Evolutionary conservation across 1,140 invertebrate species (phyloP), one percentile per base, ranked within the genome.

Genomic region (Chymomyza costata): DNA sequence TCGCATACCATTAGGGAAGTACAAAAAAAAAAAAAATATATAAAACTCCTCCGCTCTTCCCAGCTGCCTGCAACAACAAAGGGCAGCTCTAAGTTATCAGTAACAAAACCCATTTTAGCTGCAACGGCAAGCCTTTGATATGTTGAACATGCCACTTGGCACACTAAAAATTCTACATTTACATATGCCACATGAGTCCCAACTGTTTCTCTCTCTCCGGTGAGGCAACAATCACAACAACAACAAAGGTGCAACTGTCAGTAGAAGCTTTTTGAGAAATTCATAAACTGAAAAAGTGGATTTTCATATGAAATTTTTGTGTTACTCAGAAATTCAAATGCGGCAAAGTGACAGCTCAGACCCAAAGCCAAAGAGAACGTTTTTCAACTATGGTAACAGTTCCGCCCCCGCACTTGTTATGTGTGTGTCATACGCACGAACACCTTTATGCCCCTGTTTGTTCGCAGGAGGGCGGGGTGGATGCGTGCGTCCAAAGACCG

Each of bases 261-360:
- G 56, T 76, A 56, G 52, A 62, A 80, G 71, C 73, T 78, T 78
- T 76, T 80, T 78, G 73, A 80, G 71, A 78, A 78, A 78, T 78
- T 78, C 71, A 71, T 78, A 78, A 80, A 78, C 73, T 78, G 71
- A 78, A 78, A 76, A 80, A 78, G 71, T 78, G 71, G 71, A 80
- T 78, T 80, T 78, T 78, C 71, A 78, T 78, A 78, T 66, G 71
- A 78, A 78, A 78, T 78, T 80, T 31, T 76, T 76, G 73, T 64
- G 62, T 66, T 65, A 65, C 65, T 74, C 67, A 76, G 69, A 78
- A 78, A 78, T 78, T 78, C 71, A 78, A 78, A 78, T 78, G 73
- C 53, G 63, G 34, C 51, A 48, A 65, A 71, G 35, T 76, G 71
- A 76, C 71, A 76, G 71, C 51, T 38, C 28, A 49, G 35, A n/a